Evolutionary conservation across 2,888 invertebrate species (phyloP).

Genomic region (Acrobeloides nanus): DNA sequence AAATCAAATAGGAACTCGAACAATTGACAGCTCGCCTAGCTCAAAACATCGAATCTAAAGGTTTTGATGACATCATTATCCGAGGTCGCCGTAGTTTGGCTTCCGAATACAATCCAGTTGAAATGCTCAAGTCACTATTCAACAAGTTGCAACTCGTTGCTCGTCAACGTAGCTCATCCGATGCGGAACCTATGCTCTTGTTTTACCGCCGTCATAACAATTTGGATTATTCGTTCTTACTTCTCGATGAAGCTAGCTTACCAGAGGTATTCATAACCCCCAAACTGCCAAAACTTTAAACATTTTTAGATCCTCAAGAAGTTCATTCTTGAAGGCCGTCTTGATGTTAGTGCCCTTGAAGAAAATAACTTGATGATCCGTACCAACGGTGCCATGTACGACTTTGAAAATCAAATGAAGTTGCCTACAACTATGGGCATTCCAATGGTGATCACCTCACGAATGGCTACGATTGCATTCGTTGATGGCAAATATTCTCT

Average conservation of each 20-base stretch:
- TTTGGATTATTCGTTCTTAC: slow-evolving; percentile 20
- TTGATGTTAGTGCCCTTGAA: slow-evolving; percentile 11
- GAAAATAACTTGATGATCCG: slow-evolving; percentile 1
- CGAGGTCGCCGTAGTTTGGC: slow-evolving; percentile 10
- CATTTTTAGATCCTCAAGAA: slow-evolving; percentile 5
- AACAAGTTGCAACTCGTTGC: slow-evolving; percentile 15
- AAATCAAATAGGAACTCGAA: no score
- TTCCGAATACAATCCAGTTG: slow-evolving; percentile 5
- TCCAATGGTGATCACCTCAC: slow-evolving; percentile 21
- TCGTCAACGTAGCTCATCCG: slow-evolving; percentile 3
- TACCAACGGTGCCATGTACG: slow-evolving; percentile 11
- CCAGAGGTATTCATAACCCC: slow-evolving; percentile 1
- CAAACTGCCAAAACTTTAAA: no score
- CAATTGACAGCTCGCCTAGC: not conserved
- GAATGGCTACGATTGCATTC: slow-evolving; percentile 16
- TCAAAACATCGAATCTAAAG: not conserved
- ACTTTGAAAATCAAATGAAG: slow-evolving; percentile 17
- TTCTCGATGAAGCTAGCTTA: slow-evolving; percentile 9
- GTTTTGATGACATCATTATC: slow-evolving; percentile 13
- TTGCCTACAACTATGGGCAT: slow-evolving; percentile 36
- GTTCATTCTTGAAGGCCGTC: slow-evolving; percentile 3
- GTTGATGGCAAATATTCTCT: slow-evolving; percentile 10
- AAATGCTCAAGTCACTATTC: slow-evolving; percentile 15
- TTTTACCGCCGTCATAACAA: slow-evolving; percentile 13
- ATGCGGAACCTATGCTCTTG: slow-evolving; percentile 6